A percentile compares a stretch with the other conserved stretches of the same genome.
Evolutionary conservation across 2,888 invertebrate species (phyloP).

Genomic region (Pemphredon lugubris): DNA sequence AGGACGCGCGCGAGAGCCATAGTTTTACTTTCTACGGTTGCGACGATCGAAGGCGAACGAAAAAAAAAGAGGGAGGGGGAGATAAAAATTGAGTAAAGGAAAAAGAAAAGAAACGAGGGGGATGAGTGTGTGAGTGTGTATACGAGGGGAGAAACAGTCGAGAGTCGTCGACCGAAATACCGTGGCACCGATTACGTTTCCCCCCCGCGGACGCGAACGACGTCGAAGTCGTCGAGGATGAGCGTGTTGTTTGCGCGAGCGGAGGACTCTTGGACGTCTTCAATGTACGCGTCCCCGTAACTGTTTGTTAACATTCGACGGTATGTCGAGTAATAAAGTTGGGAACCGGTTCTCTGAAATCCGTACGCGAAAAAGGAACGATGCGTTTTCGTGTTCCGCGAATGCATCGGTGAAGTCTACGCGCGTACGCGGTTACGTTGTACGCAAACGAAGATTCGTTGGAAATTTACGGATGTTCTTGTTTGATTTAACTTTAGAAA

Average conservation of each 20-base stretch:
- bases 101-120: constrained; percentile 17
- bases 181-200: constrained; percentile 49
- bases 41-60: constrained; percentile 23
- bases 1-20: constrained; percentile 48
- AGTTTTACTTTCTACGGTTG: constrained; percentile 66
- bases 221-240: constrained; percentile 14
- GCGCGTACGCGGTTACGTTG: neutral
- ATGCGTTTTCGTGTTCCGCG: constrained; percentile 11
- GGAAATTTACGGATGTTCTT: neutral
- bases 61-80: constrained; percentile 17
- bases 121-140: too few species aligned
- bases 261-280: too few species aligned
- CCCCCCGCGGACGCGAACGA: neutral
- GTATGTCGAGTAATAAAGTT: constrained; percentile 32
- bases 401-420: neutral
- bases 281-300: neutral
- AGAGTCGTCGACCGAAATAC: constrained; percentile 44
- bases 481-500: too few species aligned
- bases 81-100: constrained; percentile 35
- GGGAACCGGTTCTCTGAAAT: constrained; percentile 37
- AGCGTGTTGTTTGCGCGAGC: too few species aligned
- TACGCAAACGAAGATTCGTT: constrained; percentile 3
- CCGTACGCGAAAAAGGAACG: constrained; percentile 18
- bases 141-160: constrained; percentile 11
- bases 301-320: constrained; percentile 20